Base-by-base conservation (phyloP, 2,888 invertebrate genomes). In the Drosophila quasianomalipes region DNA sequence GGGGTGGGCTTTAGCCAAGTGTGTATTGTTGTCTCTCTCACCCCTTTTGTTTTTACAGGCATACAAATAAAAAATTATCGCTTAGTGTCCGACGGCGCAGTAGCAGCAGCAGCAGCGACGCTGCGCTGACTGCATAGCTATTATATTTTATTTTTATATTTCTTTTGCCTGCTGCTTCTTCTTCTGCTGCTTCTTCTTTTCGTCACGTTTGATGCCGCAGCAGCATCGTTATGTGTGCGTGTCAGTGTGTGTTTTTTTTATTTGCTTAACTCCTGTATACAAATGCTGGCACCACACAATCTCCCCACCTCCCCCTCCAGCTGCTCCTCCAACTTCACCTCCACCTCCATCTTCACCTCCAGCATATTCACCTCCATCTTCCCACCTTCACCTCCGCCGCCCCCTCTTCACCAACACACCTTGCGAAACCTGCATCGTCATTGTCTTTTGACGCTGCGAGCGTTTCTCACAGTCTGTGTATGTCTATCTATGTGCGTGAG, bases 11-110 rank as follows among this genome's bases (percentile, higher is more conserved):
- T 26, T 9, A 47, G 62, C 49, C 58, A 68, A 78, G 62, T 77
- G 68, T 76, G 44, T 80, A 52, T 67, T 26, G 51, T 31, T 59
- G 67, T 63, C 54, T 28, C 70, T 31, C 39, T 49, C 57, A 64
- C 51, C 54, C 65, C 62, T 70, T 67, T 63, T 26, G 47, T 47
- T 47, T 47, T 26, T 47, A 26, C 47, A 26, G 75, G 70, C 75
- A 84, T 75, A 82, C 81, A 83, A 85, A 85, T 81, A 89, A 89
- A 86, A 86, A 82, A 89, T 82, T 88, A 86, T 86, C 82, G 86
- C 81, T 74, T 69, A 72, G 47, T 47, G 47, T 47, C 47, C 76
- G 72, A 63, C 55, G 49, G 47, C 63, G 71, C 69, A 47, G 26
- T 16, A 44, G 44, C 22, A 22, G 22, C 22, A 7, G 65, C 68